These are phyloP conservation scores for Pollenia angustigena DNA, from an alignment of 2,888 invertebrate species.

Conservation along the genomic window DNA sequence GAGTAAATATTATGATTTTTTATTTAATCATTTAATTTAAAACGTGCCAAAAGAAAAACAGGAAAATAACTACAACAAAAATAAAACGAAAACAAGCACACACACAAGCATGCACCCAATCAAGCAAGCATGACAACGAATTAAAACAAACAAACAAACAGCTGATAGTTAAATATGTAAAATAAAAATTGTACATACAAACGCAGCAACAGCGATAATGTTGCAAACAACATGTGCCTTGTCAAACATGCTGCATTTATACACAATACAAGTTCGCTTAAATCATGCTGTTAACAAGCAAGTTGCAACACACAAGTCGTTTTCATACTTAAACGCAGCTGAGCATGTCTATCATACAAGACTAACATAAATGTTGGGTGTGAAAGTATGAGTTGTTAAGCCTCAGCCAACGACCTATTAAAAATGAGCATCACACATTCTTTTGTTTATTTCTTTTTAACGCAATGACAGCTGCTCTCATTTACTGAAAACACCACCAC, in stretches of 20 bases:
- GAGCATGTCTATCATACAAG: not conserved
- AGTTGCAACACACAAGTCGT: conserved; percentile 9
- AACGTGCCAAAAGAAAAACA: conserved; percentile 67
- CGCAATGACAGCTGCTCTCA: conserved; percentile 68
- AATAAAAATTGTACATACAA: conserved; percentile 26
- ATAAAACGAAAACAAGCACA: not conserved
- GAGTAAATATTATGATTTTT: conserved; percentile 71
- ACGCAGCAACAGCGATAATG: conserved; percentile 7
- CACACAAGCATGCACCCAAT: not conserved
- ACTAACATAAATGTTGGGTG: not conserved
- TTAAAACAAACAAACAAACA: conserved; percentile 16
- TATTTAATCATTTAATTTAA: conserved; percentile 70
- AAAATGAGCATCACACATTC: conserved; percentile 51
- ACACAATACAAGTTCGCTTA: not conserved
- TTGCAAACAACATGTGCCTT: conserved; percentile 42
- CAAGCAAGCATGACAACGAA: conserved; percentile 30
- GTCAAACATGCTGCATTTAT: not conserved
- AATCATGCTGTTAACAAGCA: not conserved
- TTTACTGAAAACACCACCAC: conserved; percentile 49
- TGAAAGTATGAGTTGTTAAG: conserved; percentile 16
- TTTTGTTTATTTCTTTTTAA: conserved; percentile 30
- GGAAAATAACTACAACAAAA: conserved; percentile 19
- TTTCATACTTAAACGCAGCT: not conserved
- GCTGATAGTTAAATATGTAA: conserved; percentile 5
- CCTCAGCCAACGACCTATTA: conserved; percentile 51